These are phyloP conservation scores for Lonchura striata DNA, from an alignment of 2,113 vertebrate genomes.

Conservation along the genomic window DNA sequence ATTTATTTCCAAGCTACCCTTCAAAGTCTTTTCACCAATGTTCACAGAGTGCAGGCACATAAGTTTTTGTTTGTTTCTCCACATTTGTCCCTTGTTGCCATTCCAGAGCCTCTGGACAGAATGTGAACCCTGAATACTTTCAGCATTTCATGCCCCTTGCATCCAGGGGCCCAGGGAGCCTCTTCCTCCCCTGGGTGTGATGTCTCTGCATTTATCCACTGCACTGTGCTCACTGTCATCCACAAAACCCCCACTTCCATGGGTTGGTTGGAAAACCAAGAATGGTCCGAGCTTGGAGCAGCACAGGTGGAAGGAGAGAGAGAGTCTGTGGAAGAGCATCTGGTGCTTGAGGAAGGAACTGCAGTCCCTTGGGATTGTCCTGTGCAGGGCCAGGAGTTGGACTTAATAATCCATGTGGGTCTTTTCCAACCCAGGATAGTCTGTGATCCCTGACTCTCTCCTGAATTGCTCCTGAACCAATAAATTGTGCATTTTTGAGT, in stretches of 20 bases:
- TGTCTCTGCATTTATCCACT: not conserved
- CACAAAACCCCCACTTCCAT: not conserved
- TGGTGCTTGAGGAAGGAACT: not conserved
- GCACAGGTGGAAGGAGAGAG: not conserved
- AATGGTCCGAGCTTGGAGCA: not conserved
- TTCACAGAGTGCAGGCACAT: not conserved
- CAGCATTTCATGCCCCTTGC: not conserved
- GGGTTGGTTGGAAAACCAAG: not conserved
- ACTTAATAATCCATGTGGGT: not conserved
- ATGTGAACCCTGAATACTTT: not conserved
- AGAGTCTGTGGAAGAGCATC: not conserved
- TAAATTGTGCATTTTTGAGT: not conserved
- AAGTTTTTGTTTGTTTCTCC: not conserved
- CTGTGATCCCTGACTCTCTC: not conserved
- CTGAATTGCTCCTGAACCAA: not conserved
- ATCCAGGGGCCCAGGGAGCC: not conserved
- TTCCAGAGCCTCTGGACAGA: not conserved
- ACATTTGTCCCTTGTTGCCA: not conserved
- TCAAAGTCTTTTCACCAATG: not conserved
- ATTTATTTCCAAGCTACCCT: not conserved
- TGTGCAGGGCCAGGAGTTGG: not conserved
- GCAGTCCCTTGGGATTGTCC: not conserved
- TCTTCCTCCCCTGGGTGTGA: not conserved
- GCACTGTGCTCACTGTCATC: not conserved
- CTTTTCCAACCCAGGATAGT: not conserved